Percentiles rank a stretch among this genome's conserved stretches.
Evolutionary conservation across 2,113 vertebrate genomes (phyloP).

Genomic region (Onychostruthus taczanowskii): DNA sequence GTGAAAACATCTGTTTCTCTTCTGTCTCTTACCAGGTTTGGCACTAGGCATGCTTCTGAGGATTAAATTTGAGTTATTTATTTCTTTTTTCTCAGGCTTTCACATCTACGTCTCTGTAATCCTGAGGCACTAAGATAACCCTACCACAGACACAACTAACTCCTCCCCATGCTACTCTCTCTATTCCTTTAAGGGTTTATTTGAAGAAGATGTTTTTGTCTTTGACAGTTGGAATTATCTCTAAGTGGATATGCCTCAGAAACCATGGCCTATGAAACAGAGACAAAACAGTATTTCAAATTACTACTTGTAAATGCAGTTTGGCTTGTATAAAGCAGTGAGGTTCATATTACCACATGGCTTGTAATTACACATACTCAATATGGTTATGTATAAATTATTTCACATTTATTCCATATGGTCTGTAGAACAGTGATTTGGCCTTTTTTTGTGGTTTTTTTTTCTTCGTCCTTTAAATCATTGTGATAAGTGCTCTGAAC

Average conservation of each 20-base stretch:
- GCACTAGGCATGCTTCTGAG: background rate
- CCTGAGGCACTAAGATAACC: background rate
- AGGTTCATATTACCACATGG: background rate
- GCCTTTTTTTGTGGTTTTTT: background rate
- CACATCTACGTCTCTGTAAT: background rate
- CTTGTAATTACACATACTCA: background rate
- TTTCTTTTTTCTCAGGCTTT: background rate
- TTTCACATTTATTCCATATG: background rate
- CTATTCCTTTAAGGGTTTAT: background rate
- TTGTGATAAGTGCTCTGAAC: background rate
- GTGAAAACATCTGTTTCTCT: background rate
- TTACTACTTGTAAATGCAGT: background rate
- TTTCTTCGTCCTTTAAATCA: background rate
- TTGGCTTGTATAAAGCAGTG: background rate
- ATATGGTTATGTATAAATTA: background rate
- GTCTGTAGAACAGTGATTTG: background rate
- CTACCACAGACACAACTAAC: background rate
- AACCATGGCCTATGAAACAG: background rate
- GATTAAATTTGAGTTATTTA: background rate
- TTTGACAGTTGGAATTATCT: background rate
- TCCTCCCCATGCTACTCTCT: fast-evolving
- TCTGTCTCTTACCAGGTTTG: background rate
- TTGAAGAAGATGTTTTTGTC: background rate
- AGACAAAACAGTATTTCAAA: background rate
- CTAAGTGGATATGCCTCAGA: background rate